Percentiles rank a stretch among this genome's conserved stretches.
These are phyloP conservation scores for Zonitis immaculata DNA, from an alignment of 2,888 invertebrate genomes.

Conservation along the genomic window DNA sequence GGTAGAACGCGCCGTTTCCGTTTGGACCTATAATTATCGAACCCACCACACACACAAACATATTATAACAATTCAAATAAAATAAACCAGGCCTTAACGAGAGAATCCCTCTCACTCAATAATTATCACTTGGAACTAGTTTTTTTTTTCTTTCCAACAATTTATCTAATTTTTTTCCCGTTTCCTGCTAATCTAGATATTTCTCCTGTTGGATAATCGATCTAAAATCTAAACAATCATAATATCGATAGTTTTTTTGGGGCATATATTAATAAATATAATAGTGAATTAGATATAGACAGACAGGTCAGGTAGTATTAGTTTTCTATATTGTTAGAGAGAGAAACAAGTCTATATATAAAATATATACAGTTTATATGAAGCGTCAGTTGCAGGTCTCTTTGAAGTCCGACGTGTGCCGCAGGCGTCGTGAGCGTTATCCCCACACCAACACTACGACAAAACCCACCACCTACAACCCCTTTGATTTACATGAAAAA, in stretches of 20 bases:
- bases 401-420: constrained; percentile 35
- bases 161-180: too few species aligned
- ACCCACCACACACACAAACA: constrained; percentile 41
- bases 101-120: constrained; percentile 28
- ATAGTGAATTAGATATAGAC: constrained; percentile 32
- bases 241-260: too few species aligned
- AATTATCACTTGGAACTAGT: constrained; percentile 21
- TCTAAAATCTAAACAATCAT: too few species aligned
- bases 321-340: too few species aligned
- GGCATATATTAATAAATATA: too few species aligned
- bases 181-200: too few species aligned
- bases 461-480: constrained; percentile 4
- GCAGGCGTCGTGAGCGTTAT: constrained; percentile 29
- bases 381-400: constrained; percentile 39
- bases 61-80: constrained; percentile 24
- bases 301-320: constrained; percentile 32
- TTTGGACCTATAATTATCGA: constrained; percentile 45
- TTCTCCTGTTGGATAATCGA: too few species aligned
- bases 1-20: constrained; percentile 37
- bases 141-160: constrained; percentile 17
- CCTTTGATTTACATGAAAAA: background rate
- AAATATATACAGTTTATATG: constrained; percentile 34
- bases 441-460: constrained; percentile 13
- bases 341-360: too few species aligned
- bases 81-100: constrained; percentile 29